Base-by-base conservation (phyloP, 2,113 vertebrate genomes). In the Zapus hudsonius region DNA sequence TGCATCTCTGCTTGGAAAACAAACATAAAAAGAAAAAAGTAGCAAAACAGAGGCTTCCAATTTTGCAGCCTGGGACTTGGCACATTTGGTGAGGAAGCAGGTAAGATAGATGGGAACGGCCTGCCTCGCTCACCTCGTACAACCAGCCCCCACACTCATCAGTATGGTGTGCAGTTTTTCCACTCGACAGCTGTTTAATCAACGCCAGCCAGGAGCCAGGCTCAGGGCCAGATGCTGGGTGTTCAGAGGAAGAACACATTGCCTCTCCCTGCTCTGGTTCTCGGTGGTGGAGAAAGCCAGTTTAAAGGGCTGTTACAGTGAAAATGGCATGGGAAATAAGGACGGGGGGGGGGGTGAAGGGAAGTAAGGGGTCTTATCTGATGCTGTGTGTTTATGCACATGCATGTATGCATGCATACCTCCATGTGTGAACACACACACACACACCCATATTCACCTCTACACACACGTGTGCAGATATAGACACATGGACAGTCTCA, bases 261-360 rank as follows among this genome's bases (percentile, higher is more conserved):
- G 0, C 1, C 40, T 31, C 5, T 36, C 25, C 20, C 0, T 0
- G 29, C 15, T 40, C 29, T 3, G 1, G 5, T 6, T n/a, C 0
- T 31, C 9, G 3, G 67, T 7, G 1, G 7, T 10, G 7, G 29
- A 17, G 5, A 2, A 0, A 2, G 20, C 38, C 33, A 80, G 4
- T 11, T 42, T 4, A 33, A 5, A 16, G 38, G 10, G 5, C n/a
- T 47, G 0, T 19, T 12, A 19, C 6, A 19, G 2, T 3, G 4
- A 70, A 29, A 86, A 59, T 2, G 0, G 17, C 2, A 2, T 2
- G 4, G 20, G 22, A n/a, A 23, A 29, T 0, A 1, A 7, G 9
- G 7, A 1, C 11, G 6, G 52, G 29, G 44, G 22, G 29, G 5
- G 22, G 3, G 66, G n/a, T 42, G 25, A 1, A 38, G 8, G 55